Conservation (phyloP, 2,888 invertebrate species). For the Venusia cambrica region DNA sequence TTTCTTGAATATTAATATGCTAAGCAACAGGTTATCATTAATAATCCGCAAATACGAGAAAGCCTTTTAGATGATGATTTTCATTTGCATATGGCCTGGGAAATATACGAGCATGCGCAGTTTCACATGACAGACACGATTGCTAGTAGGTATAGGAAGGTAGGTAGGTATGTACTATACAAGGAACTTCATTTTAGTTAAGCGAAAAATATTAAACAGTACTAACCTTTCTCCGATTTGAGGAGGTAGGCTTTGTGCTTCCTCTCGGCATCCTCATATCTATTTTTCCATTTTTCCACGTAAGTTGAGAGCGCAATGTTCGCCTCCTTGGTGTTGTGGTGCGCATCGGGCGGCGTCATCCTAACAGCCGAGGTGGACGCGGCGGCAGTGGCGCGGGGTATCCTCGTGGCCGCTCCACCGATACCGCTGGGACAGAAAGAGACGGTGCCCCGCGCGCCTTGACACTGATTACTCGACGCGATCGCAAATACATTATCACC, state of each 20-base stretch:
- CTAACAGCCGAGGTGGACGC: conserved; percentile 61
- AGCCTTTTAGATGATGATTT: conserved; percentile 62
- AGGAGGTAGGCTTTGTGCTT: conserved; percentile 84
- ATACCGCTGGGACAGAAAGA: conserved; percentile 58
- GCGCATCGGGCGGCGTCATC: conserved; percentile 76
- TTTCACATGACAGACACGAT: conserved; percentile 32
- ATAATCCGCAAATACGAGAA: conserved; percentile 72
- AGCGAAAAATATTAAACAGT: conserved; percentile 21
- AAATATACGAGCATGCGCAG: conserved; percentile 65
- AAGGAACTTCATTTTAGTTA: conserved; percentile 2
- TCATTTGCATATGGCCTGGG: conserved; percentile 62
- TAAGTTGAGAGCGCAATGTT: conserved; percentile 74
- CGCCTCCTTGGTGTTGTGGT: conserved; percentile 70
- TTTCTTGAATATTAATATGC: conserved; percentile 60
- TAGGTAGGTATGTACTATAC: too few species aligned
- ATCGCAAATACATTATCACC: conserved; percentile 79
- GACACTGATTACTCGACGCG: conserved; percentile 77
- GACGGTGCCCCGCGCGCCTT: conserved; percentile 70
- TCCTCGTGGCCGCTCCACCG: conserved; percentile 64
- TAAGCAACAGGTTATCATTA: conserved; percentile 74
- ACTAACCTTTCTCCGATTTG: conserved; percentile 86
- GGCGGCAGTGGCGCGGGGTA: conserved; percentile 72
- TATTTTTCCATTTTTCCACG: conserved; percentile 84
- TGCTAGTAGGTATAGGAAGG: too few species aligned
- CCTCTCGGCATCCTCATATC: conserved; percentile 86